phyloP scores from a whole-genome alignment of 2,888 invertebrate species.

The Steinernema hermaphroditum region DNA sequence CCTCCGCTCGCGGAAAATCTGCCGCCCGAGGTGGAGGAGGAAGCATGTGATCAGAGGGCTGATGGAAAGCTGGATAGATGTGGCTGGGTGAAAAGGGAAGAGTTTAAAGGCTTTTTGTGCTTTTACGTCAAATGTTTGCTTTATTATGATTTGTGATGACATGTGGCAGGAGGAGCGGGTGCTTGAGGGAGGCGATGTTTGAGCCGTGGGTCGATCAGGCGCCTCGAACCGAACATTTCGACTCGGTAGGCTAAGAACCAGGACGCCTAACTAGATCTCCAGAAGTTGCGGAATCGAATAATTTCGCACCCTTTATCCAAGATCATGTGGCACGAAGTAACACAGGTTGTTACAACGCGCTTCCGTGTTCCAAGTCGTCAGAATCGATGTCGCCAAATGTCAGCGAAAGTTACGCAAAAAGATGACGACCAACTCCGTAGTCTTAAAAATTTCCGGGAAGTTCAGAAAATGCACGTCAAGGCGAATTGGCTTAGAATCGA shows the following conservation, averaged over 20 bases:
- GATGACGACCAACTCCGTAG: background rate
- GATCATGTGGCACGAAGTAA: background rate
- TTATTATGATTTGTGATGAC: conserved; percentile 12
- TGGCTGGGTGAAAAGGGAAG: too few relatives aligned
- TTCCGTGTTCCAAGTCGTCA: background rate
- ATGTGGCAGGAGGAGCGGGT: background rate
- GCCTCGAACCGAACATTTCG: too few relatives aligned
- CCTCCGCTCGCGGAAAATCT: background rate
- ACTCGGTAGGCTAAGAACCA: too few relatives aligned
- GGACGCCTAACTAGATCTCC: too few relatives aligned
- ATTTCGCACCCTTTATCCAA: background rate
- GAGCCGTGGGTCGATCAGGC: too few relatives aligned
- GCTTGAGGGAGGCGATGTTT: too few relatives aligned
- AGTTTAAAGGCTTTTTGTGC: background rate
- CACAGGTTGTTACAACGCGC: background rate
- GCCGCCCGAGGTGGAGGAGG: too few relatives aligned
- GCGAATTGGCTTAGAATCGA: too few relatives aligned
- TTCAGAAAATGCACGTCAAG: background rate
- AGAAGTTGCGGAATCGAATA: background rate
- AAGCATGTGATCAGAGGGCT: too few relatives aligned
- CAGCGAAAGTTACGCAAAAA: background rate
- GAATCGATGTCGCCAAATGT: background rate
- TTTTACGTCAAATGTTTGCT: background rate
- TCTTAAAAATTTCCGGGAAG: too few relatives aligned
- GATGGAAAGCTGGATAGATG: too few relatives aligned